Conservation (phyloP, 92 coral and sea anemone genomes). For the Palythoa caribaeorum region DNA sequence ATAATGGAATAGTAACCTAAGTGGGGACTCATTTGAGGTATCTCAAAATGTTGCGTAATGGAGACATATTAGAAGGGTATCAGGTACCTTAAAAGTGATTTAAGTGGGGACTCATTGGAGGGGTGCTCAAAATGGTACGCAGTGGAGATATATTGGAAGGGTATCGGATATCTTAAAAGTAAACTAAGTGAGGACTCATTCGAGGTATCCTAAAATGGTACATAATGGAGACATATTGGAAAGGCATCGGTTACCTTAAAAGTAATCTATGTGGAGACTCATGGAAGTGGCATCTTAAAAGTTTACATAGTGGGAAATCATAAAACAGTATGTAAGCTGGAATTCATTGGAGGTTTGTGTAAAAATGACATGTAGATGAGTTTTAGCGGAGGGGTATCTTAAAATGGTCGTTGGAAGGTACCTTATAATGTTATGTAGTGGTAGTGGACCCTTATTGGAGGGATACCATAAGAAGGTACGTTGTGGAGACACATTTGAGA, state of each 20-base stretch:
- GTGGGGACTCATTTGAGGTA: constrained; percentile 76
- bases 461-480: background rate
- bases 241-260: too few relatives aligned
- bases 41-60: constrained; percentile 73
- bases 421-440: background rate
- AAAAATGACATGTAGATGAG: background rate
- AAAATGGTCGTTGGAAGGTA: background rate
- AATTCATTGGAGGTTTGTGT: background rate
- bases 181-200: constrained; percentile 58
- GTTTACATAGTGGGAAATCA: too few relatives aligned
- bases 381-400: background rate
- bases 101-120: constrained; percentile 69
- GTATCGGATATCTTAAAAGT: too few relatives aligned
- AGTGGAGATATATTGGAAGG: too few relatives aligned
- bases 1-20: too few relatives aligned
- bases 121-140: constrained; percentile 80
- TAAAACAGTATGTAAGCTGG: too few relatives aligned
- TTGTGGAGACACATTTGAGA: background rate
- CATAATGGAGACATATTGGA: background rate
- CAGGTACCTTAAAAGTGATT: too few relatives aligned
- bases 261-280: background rate
- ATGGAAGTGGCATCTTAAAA: too few relatives aligned
- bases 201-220: constrained; percentile 85
- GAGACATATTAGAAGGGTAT: too few relatives aligned
- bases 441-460: background rate